Evolutionary conservation across 2,888 invertebrate genomes (phyloP).

Genomic region (Altica lythri): DNA sequence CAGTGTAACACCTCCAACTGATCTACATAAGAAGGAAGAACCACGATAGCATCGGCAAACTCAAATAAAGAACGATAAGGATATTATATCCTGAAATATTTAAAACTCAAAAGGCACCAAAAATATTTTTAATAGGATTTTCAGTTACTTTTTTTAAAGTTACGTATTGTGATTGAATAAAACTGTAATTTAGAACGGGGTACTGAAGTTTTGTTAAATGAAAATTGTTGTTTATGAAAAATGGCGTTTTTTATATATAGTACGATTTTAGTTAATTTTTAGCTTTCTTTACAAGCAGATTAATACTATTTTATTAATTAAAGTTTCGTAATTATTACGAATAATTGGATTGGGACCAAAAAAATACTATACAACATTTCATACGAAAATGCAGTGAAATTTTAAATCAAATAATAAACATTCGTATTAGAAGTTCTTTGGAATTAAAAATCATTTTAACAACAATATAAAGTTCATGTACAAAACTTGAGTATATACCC

Average conservation of each 20-base stretch:
- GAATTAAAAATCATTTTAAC: background rate
- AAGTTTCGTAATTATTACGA: background rate
- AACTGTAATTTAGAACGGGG: background rate
- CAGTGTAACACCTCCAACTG: conserved; percentile 66
- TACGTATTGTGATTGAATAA: background rate
- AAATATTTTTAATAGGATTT: conserved; percentile 1
- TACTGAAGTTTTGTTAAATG: background rate
- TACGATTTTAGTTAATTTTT: no score
- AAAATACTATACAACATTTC: no score
- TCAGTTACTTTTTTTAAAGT: background rate
- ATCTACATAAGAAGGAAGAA: conserved; percentile 65
- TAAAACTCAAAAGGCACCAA: conserved; percentile 12
- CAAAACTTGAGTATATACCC: background rate
- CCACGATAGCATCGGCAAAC: conserved; percentile 60
- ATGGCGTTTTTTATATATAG: no score
- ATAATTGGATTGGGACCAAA: conserved; percentile 10
- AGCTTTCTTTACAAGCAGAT: no score
- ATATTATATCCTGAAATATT: conserved; percentile 12
- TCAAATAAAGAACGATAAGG: conserved; percentile 28
- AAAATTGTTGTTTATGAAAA: background rate
- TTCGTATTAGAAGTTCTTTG: background rate
- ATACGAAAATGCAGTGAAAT: no score
- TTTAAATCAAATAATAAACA: background rate
- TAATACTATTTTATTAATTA: background rate
- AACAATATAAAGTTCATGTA: background rate